Evolutionary conservation across 1,140 invertebrate genomes (phyloP).

Genomic region (Euglossa dilemma): DNA sequence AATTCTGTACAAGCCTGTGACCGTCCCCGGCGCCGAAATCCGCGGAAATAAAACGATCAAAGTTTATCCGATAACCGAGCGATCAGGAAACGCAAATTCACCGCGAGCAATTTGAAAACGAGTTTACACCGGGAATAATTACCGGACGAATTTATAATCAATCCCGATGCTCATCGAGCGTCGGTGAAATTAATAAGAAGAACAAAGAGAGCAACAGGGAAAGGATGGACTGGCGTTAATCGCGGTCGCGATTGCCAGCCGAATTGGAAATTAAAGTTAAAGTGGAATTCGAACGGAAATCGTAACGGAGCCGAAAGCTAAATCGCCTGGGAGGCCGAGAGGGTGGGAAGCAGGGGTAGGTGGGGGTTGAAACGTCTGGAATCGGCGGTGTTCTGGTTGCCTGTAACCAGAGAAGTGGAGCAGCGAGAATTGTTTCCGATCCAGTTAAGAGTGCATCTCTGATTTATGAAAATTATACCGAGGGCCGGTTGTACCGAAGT

Average conservation of each 20-base stretch:
- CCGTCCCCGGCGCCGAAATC: too few species aligned
- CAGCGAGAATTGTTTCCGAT: constrained; percentile 41
- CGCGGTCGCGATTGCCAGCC: neutral
- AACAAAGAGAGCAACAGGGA: neutral
- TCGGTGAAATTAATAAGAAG: neutral
- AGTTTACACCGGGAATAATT: too few species aligned
- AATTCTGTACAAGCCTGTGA: too few species aligned
- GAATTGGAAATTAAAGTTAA: constrained; percentile 34
- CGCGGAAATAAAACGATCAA: too few species aligned
- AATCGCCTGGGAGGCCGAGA: neutral
- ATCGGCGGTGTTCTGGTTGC: neutral
- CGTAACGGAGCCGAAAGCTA: neutral
- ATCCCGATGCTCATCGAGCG: too few species aligned
- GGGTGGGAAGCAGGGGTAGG: too few species aligned
- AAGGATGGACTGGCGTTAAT: neutral
- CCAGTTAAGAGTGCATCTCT: constrained; percentile 38
- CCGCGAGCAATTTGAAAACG: neutral
- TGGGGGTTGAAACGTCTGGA: neutral
- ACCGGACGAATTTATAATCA: too few species aligned
- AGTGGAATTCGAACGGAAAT: constrained; percentile 33
- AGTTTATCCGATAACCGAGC: too few species aligned
- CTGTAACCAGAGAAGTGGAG: neutral
- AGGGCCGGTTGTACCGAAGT: constrained; percentile 25
- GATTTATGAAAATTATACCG: constrained; percentile 54
- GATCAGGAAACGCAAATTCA: neutral